Conservation (phyloP, 2,113 vertebrate genomes). For the Paratilapia polleni region DNA sequence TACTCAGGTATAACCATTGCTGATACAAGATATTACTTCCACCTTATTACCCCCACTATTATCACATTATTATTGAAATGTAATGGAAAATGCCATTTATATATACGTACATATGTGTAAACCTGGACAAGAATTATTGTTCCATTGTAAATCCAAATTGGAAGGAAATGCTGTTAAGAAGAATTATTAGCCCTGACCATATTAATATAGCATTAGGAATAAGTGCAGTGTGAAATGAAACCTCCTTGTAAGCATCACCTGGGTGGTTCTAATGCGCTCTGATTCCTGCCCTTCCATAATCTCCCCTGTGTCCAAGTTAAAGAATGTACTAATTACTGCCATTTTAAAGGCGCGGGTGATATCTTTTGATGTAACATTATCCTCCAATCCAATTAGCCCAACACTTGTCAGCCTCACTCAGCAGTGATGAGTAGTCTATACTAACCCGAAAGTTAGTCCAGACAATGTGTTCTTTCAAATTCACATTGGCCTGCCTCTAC, state of each 20-base stretch:
- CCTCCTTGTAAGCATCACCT: slow-evolving; percentile 1
- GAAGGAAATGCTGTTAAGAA: no score
- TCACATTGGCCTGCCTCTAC: neutral
- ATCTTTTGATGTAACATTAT: slow-evolving; percentile 84
- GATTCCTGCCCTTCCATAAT: slow-evolving; percentile 63
- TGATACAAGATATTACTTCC: no score
- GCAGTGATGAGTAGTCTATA: slow-evolving; percentile 37
- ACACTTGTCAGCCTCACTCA: slow-evolving; percentile 74
- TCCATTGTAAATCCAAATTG: no score
- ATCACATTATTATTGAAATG: no score
- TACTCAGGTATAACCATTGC: no score
- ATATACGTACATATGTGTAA: neutral
- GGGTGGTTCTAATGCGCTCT: slow-evolving; percentile 3
- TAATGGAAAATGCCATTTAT: no score
- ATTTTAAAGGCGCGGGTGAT: slow-evolving; percentile 77
- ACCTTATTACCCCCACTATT: no score
- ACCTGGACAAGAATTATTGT: no score
- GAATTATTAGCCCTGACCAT: no score
- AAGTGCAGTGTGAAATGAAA: neutral
- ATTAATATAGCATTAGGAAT: neutral
- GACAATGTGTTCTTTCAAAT: neutral
- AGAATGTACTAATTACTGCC: slow-evolving; percentile 81
- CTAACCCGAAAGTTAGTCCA: slow-evolving; percentile 5
- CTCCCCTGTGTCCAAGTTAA: slow-evolving; percentile 58
- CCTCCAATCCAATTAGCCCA: slow-evolving; percentile 76